These are phyloP conservation scores for Aphaenogaster floridana DNA, from an alignment of 1,140 invertebrate species.

Conservation along the genomic window DNA sequence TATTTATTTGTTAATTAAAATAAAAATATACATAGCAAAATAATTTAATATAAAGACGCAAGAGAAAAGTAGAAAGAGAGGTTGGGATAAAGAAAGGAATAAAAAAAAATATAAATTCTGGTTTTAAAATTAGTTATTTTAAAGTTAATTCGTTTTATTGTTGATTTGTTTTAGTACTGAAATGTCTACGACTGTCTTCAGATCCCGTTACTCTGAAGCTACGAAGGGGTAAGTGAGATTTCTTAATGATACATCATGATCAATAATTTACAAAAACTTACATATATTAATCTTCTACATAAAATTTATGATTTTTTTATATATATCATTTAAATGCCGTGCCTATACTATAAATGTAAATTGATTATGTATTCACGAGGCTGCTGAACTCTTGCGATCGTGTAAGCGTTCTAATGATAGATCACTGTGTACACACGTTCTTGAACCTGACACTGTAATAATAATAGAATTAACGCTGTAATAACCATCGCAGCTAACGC, in stretches of 20 bases:
- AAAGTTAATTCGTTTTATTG: constrained; percentile 54
- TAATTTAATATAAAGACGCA: background rate
- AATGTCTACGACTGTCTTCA: constrained; percentile 95
- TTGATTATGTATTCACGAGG: constrained; percentile 18
- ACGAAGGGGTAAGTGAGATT: constrained; percentile 92
- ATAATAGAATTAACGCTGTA: constrained; percentile 74
- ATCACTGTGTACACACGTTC: constrained; percentile 56
- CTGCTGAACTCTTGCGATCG: constrained; percentile 70
- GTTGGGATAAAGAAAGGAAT: background rate
- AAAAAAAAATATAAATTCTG: background rate
- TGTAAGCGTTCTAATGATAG: constrained; percentile 72
- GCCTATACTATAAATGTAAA: background rate
- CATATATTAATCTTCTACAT: background rate
- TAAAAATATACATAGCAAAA: background rate
- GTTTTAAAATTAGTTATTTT: constrained; percentile 5
- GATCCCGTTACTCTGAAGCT: constrained; percentile 95
- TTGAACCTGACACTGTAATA: constrained; percentile 73
- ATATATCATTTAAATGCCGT: background rate
- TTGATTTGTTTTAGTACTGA: constrained; percentile 92
- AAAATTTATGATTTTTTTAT: background rate
- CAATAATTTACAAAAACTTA: constrained; percentile 43
- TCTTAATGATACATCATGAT: background rate
- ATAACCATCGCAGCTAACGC: constrained; percentile 53
- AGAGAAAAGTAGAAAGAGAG: background rate
- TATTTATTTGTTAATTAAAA: constrained; percentile 8